Base-by-base conservation (phyloP, 92 coral and sea anemone genomes). In the Diadumene lineata region DNA sequence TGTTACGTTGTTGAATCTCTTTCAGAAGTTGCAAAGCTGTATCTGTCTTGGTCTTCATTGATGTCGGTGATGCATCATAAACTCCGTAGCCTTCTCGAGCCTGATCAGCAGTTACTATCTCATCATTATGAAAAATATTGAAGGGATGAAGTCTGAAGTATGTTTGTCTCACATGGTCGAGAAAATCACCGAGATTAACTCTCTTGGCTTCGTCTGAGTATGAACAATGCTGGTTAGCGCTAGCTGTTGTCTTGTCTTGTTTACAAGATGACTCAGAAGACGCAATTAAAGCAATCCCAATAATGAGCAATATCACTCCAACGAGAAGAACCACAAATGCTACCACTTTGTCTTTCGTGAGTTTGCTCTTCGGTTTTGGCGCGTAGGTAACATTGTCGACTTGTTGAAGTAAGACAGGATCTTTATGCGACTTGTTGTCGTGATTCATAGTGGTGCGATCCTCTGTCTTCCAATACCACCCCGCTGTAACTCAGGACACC, bases 21-120 rank as follows among this genome's bases (percentile, higher is more conserved):
- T 78, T 64, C 2, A 88, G 76, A 8, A 94, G 88, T 24, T 67
- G 50, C 57, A 69, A 79, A 0, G 98, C 79, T 7, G 78, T 69
- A 69, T 94, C 98, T 11, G 98, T 94, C 22, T 92, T 88, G 0
- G 43, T 53, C 71, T 91, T 94, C 68, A 89, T 75, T 19, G 60
- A 50, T 0, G 56, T 28, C 1, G 98, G 97, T 26, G 78, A 80
- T 18, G 98, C 89, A 50, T 94, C 89, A 31, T 80, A 94, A 18
- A 97, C 88, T 0, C 80, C 64, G 78, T 80, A 94, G 0, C 64
- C 75, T 6, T 26, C 26, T 28, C 61, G 77, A 11, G 66, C 67
- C 0, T 25, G 34, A 9, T 56, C 32, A 4, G 8, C 4, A 19
- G 66, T 63, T 0, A 32, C 64, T 11, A 87, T n/a, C 18, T 93